Base-by-base conservation (phyloP, 2,888 invertebrate species). In the Prostheceraeus crozeri region DNA sequence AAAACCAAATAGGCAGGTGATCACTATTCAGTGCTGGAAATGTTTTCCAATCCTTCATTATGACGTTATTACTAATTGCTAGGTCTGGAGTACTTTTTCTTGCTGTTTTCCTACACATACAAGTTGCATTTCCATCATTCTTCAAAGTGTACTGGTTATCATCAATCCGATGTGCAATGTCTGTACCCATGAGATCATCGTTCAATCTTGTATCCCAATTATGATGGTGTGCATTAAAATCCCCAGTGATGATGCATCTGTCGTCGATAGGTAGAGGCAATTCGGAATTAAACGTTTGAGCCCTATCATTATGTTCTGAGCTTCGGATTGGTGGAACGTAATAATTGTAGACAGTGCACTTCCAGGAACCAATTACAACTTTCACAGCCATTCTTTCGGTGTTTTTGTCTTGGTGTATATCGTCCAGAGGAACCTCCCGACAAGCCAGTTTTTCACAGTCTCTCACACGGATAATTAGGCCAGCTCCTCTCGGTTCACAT, bases 291-390 rank as follows among this genome's bases (percentile, higher is more conserved):
- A 40, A 40, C 14, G 14, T 40, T 23, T 40, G 40, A 14, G 21
- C 40, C 21, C 40, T 40, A 19, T 40, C 19, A 19, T 40, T 23
- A 14, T 40, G 19, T 40, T 40, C 40, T 40, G 40, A 40, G 21
- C 21, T 40, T 23, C 40, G 21, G 14, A 40, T 40, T 23, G 40
- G 40, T 14, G 40, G 40, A 23, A 40, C 40, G 40, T 40, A 40
- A 23, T 16, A 19, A 23, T 40, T 40, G 16, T 40, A 40, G 14
- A 40, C 14, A 19, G 14, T 40, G 40, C 14, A 40, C 21, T 40
- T 6, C 19, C 6, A 40, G 19, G 8, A 10, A 4, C 21, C 40
- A 6, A 19, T 14, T 16, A 40, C 8, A 4, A 40, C 21, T 23
- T 40, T 6, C 14, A 40, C 40, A 40, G 19, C 14, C 40, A 10